Evolutionary conservation across 1,140 invertebrate species (phyloP), one percentile per base, ranked within the genome.

Genomic region (Drosophila funebris): DNA sequence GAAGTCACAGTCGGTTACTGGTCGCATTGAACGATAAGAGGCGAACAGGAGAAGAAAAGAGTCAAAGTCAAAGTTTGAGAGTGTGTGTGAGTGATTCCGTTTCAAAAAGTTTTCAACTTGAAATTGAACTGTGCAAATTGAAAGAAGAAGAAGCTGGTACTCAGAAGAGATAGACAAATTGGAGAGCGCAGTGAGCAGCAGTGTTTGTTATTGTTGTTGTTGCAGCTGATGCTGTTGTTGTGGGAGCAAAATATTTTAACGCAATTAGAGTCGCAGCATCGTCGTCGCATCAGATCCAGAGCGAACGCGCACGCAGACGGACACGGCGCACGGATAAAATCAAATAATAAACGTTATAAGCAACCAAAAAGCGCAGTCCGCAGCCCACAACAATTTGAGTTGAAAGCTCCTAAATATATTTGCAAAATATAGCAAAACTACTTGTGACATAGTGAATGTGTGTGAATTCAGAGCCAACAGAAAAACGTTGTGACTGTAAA

Each of bases 161-260:
- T 61, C 67, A 54, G 13, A 31, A 46, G 50, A 58, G 58, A 27
- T 52, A 79, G 79, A 83, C 78, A 88, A 87, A 87, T 88, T 87
- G 71, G 78, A 83, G 83, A 87, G 83, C 72, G 46, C 24, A 69
- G 66, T 77, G 72, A 52, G 62, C 8, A 61, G 53, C 11, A 57
- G 71, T 58, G 29, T 52, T 67, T 61, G 41, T 61, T 72, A 14
- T 66, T 31, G 43, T 14, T 11, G 41, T 8, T 76, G 67, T 66
- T 36, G 61, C 56, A 36, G 48, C 29, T 61, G 67, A 39, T 77
- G 73, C 73, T 75, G 81, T 84, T 84, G 80, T 73, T 76, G 80
- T 75, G 81, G 81, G 81, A 85, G 82, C 82, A 78, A 85, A 85
- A 85, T 85, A 85, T 85, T 85, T 85, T 85, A 85, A 85, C 82